A percentile compares a stretch with the other conserved stretches of the same genome.
These are phyloP conservation scores for Muscidifurax raptorellus DNA, from an alignment of 1,140 invertebrate species.

Conservation along the genomic window DNA sequence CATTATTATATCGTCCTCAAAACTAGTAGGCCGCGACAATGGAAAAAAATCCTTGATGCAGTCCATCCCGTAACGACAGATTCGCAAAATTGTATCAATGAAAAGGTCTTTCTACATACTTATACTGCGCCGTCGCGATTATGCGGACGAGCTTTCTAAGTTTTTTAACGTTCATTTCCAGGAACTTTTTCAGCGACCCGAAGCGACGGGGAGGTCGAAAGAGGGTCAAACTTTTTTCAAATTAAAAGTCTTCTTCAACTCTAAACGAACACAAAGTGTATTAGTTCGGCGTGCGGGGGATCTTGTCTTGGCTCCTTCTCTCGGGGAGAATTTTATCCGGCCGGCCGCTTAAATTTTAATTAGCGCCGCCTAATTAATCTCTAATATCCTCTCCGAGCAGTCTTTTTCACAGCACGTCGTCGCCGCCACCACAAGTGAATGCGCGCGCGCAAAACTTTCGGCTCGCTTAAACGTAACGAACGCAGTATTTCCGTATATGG, in stretches of 20 bases:
- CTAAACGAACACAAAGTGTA: conserved; percentile 5
- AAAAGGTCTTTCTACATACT: neutral
- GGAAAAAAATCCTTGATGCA: neutral
- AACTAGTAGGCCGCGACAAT: neutral
- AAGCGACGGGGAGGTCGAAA: neutral
- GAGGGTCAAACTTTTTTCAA: conserved; percentile 17
- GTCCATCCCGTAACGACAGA: neutral
- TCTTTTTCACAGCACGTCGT: neutral
- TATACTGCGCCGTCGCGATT: neutral
- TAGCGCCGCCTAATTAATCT: neutral
- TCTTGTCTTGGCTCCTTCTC: neutral
- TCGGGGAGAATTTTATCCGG: neutral
- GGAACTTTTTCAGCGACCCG: neutral
- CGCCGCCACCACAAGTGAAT: neutral
- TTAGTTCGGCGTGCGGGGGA: neutral
- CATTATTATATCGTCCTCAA: neutral
- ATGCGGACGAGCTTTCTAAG: neutral
- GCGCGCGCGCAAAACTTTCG: neutral
- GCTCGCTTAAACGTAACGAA: no score
- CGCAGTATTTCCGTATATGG: neutral
- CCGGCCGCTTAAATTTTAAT: neutral
- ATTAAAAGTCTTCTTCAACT: conserved; percentile 6
- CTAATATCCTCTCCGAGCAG: neutral
- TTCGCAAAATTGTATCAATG: neutral
- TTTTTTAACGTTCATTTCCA: neutral